Percentiles rank a stretch among this genome's conserved stretches.
Conservation (phyloP, 2,888 invertebrate genomes). For the Gryllus longicercus region DNA sequence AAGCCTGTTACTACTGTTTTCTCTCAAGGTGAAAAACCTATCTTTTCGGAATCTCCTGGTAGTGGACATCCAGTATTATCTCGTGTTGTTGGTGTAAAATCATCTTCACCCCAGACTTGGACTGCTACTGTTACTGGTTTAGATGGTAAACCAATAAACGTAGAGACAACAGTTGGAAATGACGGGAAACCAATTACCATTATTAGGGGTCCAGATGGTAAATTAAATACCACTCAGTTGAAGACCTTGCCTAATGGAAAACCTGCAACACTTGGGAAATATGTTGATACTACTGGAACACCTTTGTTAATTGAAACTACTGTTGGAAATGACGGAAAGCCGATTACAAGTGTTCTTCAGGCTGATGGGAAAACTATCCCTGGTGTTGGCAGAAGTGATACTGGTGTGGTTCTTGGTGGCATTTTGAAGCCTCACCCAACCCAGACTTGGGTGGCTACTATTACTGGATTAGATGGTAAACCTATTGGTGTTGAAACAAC, state of each 20-base stretch:
- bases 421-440: not conserved
- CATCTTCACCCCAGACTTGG: not conserved
- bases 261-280: not conserved
- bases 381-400: not conserved
- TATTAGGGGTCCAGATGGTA: not conserved
- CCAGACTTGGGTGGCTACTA: not conserved
- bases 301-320: not conserved
- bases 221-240: not conserved
- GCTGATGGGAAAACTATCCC: not conserved
- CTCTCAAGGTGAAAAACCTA: not conserved
- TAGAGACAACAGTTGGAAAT: not conserved
- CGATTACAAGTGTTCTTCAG: not conserved
- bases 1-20: not conserved
- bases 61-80: not conserved
- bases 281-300: not conserved
- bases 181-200: conserved; percentile 19
- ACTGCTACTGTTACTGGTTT: not conserved
- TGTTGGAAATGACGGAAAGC: not conserved
- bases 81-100: not conserved
- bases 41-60: not conserved
- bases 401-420: not conserved
- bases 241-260: not conserved
- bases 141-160: not conserved
- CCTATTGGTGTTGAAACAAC: not conserved
- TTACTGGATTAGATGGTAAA: not conserved